Evolutionary conservation across 2,113 vertebrate species (phyloP).

Genomic region (Ptyas mucosa): DNA sequence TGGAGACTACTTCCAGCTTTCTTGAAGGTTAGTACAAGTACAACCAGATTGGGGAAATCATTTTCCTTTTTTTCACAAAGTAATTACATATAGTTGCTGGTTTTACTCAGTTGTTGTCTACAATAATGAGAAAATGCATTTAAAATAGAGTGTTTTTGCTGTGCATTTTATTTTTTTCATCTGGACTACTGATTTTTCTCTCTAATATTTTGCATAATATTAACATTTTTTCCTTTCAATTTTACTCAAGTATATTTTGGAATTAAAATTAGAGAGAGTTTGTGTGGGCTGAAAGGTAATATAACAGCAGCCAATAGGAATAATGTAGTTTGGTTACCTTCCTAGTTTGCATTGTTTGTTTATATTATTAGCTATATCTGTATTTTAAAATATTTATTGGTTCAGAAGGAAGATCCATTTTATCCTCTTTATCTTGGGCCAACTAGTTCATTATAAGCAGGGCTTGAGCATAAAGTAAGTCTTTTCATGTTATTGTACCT

Average conservation of each 20-base stretch:
- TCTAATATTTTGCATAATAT: not conserved
- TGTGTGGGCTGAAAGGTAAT: not conserved
- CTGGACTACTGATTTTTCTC: not conserved
- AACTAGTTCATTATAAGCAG: not conserved
- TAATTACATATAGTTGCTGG: not conserved
- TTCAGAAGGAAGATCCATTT: not conserved
- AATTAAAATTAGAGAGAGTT: not conserved
- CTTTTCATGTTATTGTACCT: not conserved
- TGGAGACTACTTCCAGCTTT: constrained; percentile 97
- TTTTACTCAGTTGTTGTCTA: not conserved
- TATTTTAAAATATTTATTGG: not conserved
- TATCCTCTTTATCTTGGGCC: not conserved
- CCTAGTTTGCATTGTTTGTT: not conserved
- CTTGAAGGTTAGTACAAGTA: constrained; percentile 81
- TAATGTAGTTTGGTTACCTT: not conserved
- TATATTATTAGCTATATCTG: not conserved
- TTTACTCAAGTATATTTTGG: not conserved
- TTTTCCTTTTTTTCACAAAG: not conserved
- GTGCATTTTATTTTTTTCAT: not conserved
- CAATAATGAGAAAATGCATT: not conserved
- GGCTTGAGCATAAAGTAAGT: too few species aligned
- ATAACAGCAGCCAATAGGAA: not conserved
- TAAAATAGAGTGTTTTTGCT: not conserved
- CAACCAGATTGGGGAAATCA: not conserved
- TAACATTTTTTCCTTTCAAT: not conserved